Evolutionary conservation across 64 coral and sea anemone genomes (phyloP).

Genomic region (Pachyseris speciosa): DNA sequence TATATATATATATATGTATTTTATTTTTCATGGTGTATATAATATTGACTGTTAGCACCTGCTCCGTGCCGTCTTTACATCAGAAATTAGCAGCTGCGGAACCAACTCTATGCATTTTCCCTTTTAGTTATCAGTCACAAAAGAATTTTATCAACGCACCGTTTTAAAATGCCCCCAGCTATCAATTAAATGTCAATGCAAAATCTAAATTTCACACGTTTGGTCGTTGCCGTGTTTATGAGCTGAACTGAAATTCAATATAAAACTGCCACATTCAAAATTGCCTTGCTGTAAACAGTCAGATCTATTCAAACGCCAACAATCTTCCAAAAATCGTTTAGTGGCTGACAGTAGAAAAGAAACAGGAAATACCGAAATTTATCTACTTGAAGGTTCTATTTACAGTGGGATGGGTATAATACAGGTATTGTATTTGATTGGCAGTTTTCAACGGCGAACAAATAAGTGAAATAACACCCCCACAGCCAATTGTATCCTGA

Average conservation of each 20-base stretch:
- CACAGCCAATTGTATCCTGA: neutral
- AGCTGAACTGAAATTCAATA: conserved; percentile 3
- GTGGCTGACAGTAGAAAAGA: neutral
- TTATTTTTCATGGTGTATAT: neutral
- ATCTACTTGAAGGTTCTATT: neutral
- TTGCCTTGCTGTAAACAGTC: neutral
- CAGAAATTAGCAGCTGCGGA: neutral
- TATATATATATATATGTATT: neutral
- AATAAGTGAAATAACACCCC: neutral
- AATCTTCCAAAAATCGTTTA: conserved; percentile 22
- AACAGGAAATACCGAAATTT: conserved; percentile 24
- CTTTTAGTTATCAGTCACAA: neutral
- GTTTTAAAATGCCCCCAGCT: neutral
- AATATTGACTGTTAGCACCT: neutral
- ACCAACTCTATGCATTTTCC: neutral
- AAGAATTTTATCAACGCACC: neutral
- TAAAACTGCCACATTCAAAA: neutral
- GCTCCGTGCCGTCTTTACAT: neutral
- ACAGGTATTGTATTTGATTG: conserved; percentile 3
- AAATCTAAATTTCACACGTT: neutral
- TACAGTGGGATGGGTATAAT: neutral
- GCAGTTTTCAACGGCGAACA: neutral
- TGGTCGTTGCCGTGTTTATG: neutral
- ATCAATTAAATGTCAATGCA: neutral
- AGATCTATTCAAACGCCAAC: neutral